Percentiles rank a stretch among this genome's conserved stretches.
Evolutionary conservation across 2,888 invertebrate genomes (phyloP).

Genomic region (Hofmannophila pseudospretella): DNA sequence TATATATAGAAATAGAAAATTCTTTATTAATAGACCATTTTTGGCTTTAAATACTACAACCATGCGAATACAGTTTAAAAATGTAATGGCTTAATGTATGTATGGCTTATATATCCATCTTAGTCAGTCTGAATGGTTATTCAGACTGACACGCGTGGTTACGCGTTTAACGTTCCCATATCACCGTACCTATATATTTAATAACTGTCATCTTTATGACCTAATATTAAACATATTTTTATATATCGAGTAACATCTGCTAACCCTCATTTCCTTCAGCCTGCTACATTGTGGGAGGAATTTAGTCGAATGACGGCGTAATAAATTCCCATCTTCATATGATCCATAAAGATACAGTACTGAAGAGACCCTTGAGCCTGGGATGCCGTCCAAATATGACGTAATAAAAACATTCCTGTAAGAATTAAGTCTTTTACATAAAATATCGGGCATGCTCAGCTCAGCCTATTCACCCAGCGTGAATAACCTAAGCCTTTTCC

Average conservation of each 20-base stretch:
- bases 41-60: too few species aligned
- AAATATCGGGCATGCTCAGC: constrained; percentile 11
- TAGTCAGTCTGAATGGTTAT: too few species aligned
- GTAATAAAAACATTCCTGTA: constrained; percentile 28
- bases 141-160: too few species aligned
- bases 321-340: constrained; percentile 55
- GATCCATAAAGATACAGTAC: constrained; percentile 49
- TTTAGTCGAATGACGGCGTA: constrained; percentile 57
- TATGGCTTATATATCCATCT: too few species aligned
- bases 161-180: constrained; percentile 1
- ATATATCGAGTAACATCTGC: constrained; percentile 44
- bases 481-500: constrained; percentile 2
- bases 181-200: constrained; percentile 32
- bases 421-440: constrained; percentile 28
- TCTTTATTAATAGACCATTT: too few species aligned
- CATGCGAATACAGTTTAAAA: too few species aligned
- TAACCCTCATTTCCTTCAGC: constrained; percentile 50
- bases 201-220: constrained; percentile 47
- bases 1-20: too few species aligned
- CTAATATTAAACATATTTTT: constrained; percentile 43
- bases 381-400: constrained; percentile 23
- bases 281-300: constrained; percentile 48
- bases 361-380: constrained; percentile 16
- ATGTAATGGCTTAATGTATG: too few species aligned
- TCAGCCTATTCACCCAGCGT: constrained; percentile 8